Conservation (phyloP, 2,888 invertebrate genomes). For the Phania funesta region DNA sequence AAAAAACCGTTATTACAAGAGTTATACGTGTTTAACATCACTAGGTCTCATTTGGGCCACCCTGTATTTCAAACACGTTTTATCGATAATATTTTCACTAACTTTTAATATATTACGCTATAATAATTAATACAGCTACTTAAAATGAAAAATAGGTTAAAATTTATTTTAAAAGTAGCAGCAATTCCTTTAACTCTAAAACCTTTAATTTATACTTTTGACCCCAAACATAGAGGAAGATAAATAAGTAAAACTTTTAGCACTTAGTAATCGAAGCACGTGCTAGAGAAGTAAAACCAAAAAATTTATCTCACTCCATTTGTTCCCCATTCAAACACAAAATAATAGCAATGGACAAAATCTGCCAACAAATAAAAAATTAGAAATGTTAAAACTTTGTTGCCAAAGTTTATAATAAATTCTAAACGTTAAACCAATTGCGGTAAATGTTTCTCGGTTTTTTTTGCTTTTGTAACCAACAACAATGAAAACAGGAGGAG, state of each 20-base stretch:
- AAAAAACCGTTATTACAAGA: neutral
- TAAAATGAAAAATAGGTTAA: neutral
- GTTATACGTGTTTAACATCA: too few relatives aligned
- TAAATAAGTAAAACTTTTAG: slow-evolving; percentile 3
- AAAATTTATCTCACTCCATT: slow-evolving; percentile 30
- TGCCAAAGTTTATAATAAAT: slow-evolving; percentile 52
- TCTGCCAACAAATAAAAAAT: slow-evolving; percentile 36
- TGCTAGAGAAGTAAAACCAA: slow-evolving; percentile 20
- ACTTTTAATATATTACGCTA: slow-evolving; percentile 16
- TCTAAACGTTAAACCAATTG: slow-evolving; percentile 52
- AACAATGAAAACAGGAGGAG: slow-evolving; percentile 9
- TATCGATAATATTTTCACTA: slow-evolving; percentile 30
- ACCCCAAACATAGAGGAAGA: neutral
- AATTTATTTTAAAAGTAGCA: neutral
- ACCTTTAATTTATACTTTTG: slow-evolving; percentile 1
- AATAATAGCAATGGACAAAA: slow-evolving; percentile 12
- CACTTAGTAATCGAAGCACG: slow-evolving; percentile 56
- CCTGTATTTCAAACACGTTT: slow-evolving; percentile 33
- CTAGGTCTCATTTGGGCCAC: too few relatives aligned
- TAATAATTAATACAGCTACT: neutral
- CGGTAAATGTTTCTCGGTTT: slow-evolving; percentile 32
- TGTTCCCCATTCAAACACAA: neutral
- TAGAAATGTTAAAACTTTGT: slow-evolving; percentile 51
- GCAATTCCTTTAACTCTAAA: slow-evolving; percentile 11
- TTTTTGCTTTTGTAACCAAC: neutral